Percentiles rank a stretch among this genome's conserved stretches.
Evolutionary conservation across 1,140 invertebrate species (phyloP).

Genomic region (Hycleus cichorii): DNA sequence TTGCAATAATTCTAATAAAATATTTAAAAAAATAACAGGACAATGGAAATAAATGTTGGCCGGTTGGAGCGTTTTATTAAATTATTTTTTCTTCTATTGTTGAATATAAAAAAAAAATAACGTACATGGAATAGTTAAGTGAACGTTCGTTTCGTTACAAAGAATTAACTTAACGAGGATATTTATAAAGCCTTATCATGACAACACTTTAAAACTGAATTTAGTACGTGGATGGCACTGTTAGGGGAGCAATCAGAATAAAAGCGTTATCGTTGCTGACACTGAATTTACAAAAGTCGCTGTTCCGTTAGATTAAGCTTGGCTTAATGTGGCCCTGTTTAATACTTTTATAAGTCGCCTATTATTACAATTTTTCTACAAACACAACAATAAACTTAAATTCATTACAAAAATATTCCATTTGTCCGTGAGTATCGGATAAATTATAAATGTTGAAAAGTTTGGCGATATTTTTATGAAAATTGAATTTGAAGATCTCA

Average conservation of each 20-base stretch:
- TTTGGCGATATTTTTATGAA: too few relatives aligned
- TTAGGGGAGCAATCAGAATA: slow-evolving; percentile 28
- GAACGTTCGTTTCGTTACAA: slow-evolving; percentile 23
- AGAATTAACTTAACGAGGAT: slow-evolving; percentile 35
- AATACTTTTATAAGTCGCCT: slow-evolving; percentile 27
- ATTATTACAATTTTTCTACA: slow-evolving; percentile 7
- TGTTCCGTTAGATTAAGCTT: slow-evolving; percentile 32
- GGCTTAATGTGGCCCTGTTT: slow-evolving; percentile 28
- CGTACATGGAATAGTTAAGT: slow-evolving; percentile 6
- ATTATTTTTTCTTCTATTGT: too few relatives aligned
- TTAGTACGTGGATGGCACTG: slow-evolving; percentile 30
- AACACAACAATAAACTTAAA: too few relatives aligned
- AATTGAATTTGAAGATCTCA: too few relatives aligned
- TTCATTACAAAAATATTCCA: too few relatives aligned
- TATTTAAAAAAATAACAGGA: too few relatives aligned
- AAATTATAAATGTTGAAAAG: too few relatives aligned
- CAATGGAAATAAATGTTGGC: too few relatives aligned
- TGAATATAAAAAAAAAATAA: too few relatives aligned
- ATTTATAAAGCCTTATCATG: slow-evolving; percentile 36
- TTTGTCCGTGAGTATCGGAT: too few relatives aligned
- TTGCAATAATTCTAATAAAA: too few relatives aligned
- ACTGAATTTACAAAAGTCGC: slow-evolving; percentile 23
- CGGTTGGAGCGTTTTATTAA: too few relatives aligned
- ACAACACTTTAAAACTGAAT: slow-evolving; percentile 34
- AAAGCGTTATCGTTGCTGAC: slow-evolving; percentile 27